Evolutionary conservation across 1,140 invertebrate species (phyloP).

Genomic region (Microvelia longipes): DNA sequence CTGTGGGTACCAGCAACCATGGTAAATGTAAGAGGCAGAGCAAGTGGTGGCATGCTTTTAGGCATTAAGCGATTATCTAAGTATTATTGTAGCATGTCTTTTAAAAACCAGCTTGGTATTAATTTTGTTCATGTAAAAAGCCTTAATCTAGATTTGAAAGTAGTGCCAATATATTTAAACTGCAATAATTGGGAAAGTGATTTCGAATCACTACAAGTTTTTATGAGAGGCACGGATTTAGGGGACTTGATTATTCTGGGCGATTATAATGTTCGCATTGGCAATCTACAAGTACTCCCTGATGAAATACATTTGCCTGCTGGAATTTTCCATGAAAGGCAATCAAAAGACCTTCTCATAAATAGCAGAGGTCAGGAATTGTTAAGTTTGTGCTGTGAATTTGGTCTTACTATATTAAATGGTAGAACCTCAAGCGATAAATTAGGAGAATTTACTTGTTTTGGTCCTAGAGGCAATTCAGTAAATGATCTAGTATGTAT

Average conservation of each 20-base stretch:
- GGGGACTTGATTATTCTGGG: background rate
- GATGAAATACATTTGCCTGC: background rate
- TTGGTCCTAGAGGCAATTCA: background rate
- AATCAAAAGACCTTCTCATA: background rate
- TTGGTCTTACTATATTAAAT: background rate
- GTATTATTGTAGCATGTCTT: too few relatives aligned
- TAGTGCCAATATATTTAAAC: background rate
- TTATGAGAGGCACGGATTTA: background rate
- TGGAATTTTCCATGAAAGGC: background rate
- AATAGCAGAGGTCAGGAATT: background rate
- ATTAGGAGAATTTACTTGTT: background rate
- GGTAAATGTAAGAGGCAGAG: background rate
- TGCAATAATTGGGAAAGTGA: background rate
- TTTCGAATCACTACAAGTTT: background rate
- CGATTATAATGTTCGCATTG: background rate
- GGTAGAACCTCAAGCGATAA: background rate
- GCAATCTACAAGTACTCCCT: background rate
- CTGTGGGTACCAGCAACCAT: background rate
- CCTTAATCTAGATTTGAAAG: background rate
- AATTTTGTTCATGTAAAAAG: background rate
- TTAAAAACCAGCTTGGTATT: too few relatives aligned
- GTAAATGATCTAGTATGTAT: background rate
- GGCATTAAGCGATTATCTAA: background rate
- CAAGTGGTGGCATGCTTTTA: background rate
- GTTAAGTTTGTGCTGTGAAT: background rate